These are phyloP conservation scores for Anarhynchus alexandrinus DNA, from an alignment of 2,113 vertebrate species.

Conservation along the genomic window DNA sequence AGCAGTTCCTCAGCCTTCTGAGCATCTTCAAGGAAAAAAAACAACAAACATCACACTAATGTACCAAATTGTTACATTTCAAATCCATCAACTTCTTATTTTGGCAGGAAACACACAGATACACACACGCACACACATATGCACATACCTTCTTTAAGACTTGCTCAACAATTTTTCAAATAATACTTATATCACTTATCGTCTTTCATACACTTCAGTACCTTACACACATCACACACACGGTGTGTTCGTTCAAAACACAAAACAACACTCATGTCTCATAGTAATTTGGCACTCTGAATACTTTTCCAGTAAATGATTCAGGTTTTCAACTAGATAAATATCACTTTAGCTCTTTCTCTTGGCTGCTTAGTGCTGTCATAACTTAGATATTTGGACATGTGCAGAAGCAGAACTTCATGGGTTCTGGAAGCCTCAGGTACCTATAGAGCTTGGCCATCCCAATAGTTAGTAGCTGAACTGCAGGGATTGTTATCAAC, in stretches of 20 bases:
- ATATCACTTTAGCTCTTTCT: background rate
- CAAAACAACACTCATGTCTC: background rate
- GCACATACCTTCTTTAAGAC: background rate
- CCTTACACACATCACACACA: background rate
- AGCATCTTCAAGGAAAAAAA: background rate
- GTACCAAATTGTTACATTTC: background rate
- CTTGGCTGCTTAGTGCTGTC: background rate
- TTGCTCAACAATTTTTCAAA: background rate
- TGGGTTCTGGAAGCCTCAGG: background rate
- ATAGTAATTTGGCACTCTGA: background rate
- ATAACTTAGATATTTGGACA: background rate
- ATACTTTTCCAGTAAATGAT: background rate
- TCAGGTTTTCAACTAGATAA: background rate
- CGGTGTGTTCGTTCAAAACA: background rate
- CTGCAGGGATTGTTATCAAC: background rate
- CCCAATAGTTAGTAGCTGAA: background rate
- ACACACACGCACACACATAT: too few relatives aligned
- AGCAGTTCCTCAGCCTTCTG: background rate
- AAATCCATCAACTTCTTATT: background rate
- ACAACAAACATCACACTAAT: background rate
- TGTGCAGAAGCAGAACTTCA: background rate
- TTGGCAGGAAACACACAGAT: background rate
- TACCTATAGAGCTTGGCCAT: background rate
- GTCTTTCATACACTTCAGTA: background rate
- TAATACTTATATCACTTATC: background rate